phyloP scores from a whole-genome alignment of 1,140 invertebrate species.

The Acromyrmex charruanus region DNA sequence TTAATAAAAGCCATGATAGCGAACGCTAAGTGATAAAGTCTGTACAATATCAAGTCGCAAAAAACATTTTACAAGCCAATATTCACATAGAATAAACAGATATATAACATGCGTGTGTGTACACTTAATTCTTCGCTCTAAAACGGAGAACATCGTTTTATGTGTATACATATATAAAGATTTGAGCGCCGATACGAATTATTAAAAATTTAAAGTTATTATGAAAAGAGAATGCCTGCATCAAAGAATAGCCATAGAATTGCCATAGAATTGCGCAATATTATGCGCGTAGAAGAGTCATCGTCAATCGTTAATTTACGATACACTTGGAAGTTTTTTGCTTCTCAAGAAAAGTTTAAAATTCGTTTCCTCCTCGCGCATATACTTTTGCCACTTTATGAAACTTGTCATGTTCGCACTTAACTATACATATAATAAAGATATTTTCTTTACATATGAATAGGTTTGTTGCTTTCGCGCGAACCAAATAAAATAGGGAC shows the following conservation, averaged over 20 bases:
- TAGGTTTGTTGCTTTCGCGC: constrained; percentile 35
- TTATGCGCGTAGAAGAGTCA: not conserved
- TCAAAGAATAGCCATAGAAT: not conserved
- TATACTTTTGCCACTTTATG: constrained; percentile 66
- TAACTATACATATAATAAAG: constrained; percentile 73
- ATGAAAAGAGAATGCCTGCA: not conserved
- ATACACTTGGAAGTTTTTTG: not conserved
- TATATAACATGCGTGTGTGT: not conserved
- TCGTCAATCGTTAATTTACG: not conserved
- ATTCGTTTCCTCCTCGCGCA: constrained; percentile 48
- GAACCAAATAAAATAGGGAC: constrained; percentile 62
- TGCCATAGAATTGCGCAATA: constrained; percentile 16
- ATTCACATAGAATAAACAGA: constrained; percentile 56
- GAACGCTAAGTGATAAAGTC: constrained; percentile 35
- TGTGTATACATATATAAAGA: constrained; percentile 25
- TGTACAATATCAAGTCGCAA: constrained; percentile 28
- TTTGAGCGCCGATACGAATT: constrained; percentile 9
- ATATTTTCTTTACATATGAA: constrained; percentile 73
- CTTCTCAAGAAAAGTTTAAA: constrained; percentile 39
- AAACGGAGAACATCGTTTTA: constrained; percentile 5
- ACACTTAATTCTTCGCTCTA: not conserved
- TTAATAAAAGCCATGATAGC: constrained; percentile 55
- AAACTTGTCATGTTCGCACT: constrained; percentile 59
- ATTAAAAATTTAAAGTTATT: constrained; percentile 21
- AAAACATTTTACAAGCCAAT: constrained; percentile 44